Evolutionary conservation across 2,888 invertebrate species (phyloP), one percentile per base, ranked within the genome.

Genomic region (Dryadula phaetusa): DNA sequence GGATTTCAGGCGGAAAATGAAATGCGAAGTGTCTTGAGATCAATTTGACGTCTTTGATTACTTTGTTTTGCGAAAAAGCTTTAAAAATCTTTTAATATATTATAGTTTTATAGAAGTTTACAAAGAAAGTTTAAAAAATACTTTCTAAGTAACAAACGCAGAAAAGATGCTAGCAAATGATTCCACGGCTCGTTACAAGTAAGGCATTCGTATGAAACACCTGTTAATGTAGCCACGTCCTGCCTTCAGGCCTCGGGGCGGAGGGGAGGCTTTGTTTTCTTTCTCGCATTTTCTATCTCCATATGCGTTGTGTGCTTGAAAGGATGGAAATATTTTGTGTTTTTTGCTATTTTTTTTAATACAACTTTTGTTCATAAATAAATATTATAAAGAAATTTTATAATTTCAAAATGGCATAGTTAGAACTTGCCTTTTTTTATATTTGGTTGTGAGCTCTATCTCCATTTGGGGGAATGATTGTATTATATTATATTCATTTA

Each of bases 171-270:
- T 52, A 16, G 28, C 28, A 52, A 16, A 52, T 44, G 44, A 44
- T 34, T 7, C 5, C 28, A 14, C 12, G 18, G 34, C 37, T 54
- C 54, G 37, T 58, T 22, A 58, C 0, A n/a, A 58, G 42, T 18
- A 25, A 16, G 18, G 28, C 42, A 58, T 44, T 58, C 58, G 42
- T 18, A 44, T 10, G 58, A 44, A 5, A 58, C 42, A 58, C 40
- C 58, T 58, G 58, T 42, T 44, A 58, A 58, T 58, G 58, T n/a
- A 44, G 6, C 28, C 53, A 18, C 42, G 44, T 28, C 58, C 58
- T 58, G 58, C 58, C 58, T 42, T 16, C 40, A 22, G 44, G 58
- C 58, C 58, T 16, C 40, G 28, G 44, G 58, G 42, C 18, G 40
- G 12, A 42, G 42, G 25, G 28, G 28, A 5, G 4, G 40, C 22